Conservation (phyloP, 2,113 vertebrate genomes). For the Circaetus cinerascens region DNA sequence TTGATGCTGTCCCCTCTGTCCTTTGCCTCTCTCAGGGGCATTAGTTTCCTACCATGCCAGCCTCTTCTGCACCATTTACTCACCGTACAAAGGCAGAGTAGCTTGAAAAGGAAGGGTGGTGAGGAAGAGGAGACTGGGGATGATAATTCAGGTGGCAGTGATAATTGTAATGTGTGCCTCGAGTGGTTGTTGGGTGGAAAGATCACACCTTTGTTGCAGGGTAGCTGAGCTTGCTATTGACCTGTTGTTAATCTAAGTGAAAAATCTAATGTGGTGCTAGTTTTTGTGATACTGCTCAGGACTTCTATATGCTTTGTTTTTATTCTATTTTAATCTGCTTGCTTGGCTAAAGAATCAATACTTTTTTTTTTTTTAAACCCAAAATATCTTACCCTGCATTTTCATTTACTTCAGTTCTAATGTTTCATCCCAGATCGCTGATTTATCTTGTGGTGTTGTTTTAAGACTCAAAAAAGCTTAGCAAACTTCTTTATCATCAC, state of each 20-base stretch:
- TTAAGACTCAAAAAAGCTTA: not conserved
- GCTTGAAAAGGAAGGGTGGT: not conserved
- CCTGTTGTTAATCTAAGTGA: not conserved
- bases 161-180: not conserved
- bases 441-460: not conserved
- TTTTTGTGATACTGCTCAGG: not conserved
- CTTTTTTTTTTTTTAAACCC: not conserved
- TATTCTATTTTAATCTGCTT: not conserved
- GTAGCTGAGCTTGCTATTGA: not conserved
- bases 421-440: not conserved
- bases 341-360: not conserved
- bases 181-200: not conserved
- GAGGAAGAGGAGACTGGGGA: not conserved
- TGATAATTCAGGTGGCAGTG: not conserved
- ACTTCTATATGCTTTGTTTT: not conserved
- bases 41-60: not conserved
- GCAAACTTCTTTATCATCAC: not conserved
- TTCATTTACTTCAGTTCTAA: not conserved
- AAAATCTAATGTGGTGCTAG: not conserved
- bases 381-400: not conserved
- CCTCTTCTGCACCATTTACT: not conserved
- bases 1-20: not conserved
- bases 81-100: fast-evolving
- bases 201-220: not conserved
- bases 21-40: not conserved